Base-by-base conservation (phyloP, 1,140 invertebrate genomes). In the Drosophila dunni region DNA sequence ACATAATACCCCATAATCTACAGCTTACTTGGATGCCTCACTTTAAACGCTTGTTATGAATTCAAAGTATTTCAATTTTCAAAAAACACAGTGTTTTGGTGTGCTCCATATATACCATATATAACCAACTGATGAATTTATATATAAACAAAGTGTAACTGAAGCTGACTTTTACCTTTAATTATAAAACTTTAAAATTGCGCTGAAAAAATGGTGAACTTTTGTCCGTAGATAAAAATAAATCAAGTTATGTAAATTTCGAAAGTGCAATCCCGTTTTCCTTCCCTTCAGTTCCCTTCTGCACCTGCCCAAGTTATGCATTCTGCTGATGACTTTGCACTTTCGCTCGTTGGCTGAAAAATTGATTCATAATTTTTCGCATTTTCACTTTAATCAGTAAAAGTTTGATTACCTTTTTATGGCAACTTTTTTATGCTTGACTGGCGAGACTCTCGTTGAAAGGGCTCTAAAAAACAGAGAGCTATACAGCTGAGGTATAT, bases 361-460 rank as follows among this genome's bases (percentile, higher is more conserved):
- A 88, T 83, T 82, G 79, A 88, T 86, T 86, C 83, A 86, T 86
- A 82, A 88, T 83, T 86, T 82, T 67, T 24, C 48, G 15, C 67
- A 82, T 73, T 88, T 86, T 77, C 50, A 66, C 67, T 79, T 61
- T 83, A 88, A 82, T 79, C 76, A 69, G 58, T 56, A 73, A 29
- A 83, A 77, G 54, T 85, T 81, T 81, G 63, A 86, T 78, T 75
- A 65, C 70, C 51, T 68, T 72, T 78, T 53, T 64, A 54, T 40
- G 45, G 58, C 64, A 64, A 50, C 33, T 40, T 50, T 50, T 54
- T 34, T 17, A 40, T 56, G 13, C 34, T 11, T 29, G n/a, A 33
- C 34, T 15, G 40, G 13, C 36, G 8, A 40, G 11, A 34, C 24
- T 45, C n/a, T 45, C n/a, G 29, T 40, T 42, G 24, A n/a, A 17